A percentile compares a stretch with the other conserved stretches of the same genome.
Conservation (phyloP, 2,888 invertebrate species). For the Chloroclystis v-ata region DNA sequence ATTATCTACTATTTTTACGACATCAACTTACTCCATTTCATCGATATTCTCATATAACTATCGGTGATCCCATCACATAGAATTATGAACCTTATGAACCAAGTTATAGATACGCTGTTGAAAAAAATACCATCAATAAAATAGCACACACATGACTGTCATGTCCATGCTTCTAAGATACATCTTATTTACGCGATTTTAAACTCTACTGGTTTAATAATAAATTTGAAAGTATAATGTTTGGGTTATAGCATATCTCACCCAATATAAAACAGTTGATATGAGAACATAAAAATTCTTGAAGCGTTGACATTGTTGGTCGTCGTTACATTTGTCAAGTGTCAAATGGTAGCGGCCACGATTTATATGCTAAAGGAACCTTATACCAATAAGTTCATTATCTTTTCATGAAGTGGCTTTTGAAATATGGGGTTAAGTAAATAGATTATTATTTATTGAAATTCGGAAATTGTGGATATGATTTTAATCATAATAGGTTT, state of each 20-base stretch:
- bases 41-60: conserved; percentile 24
- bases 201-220: conserved; percentile 22
- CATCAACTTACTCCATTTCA: conserved; percentile 48
- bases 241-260: too few relatives aligned
- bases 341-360: conserved; percentile 69
- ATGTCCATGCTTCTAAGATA: too few relatives aligned
- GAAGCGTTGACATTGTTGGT: conserved; percentile 64
- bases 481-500: too few relatives aligned
- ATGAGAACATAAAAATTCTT: conserved; percentile 76
- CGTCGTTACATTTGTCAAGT: conserved; percentile 76
- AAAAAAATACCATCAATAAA: conserved; percentile 37
- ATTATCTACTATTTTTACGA: conserved; percentile 66
- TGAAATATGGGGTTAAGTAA: background rate
- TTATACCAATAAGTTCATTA: conserved; percentile 11
- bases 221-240: conserved; percentile 1
- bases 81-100: conserved; percentile 33
- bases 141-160: too few relatives aligned
- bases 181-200: too few relatives aligned
- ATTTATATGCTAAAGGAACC: conserved; percentile 74
- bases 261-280: conserved; percentile 67
- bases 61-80: conserved; percentile 12
- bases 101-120: conserved; percentile 25
- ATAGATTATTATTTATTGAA: too few relatives aligned
- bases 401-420: conserved; percentile 5
- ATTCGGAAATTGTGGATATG: too few relatives aligned